Evolutionary conservation across 1,140 invertebrate genomes (phyloP).

Genomic region (Drosophila paulistorum): DNA sequence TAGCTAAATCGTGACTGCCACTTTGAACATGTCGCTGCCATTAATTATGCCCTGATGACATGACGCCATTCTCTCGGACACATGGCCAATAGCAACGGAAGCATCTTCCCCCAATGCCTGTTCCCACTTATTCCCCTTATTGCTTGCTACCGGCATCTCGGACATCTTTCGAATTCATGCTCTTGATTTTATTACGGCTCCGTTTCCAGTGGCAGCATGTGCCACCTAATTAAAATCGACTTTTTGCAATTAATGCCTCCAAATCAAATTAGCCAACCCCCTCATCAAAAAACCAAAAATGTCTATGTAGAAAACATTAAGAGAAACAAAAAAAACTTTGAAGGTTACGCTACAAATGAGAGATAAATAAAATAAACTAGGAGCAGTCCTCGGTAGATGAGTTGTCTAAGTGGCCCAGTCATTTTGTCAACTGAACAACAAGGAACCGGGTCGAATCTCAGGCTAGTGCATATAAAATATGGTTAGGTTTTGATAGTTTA

Average conservation of each 20-base stretch:
- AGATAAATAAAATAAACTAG: too few relatives aligned
- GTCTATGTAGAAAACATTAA: background rate
- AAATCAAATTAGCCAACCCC: slow-evolving; percentile 69
- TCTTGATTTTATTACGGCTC: slow-evolving; percentile 78
- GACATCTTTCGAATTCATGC: slow-evolving; percentile 24
- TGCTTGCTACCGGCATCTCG: background rate
- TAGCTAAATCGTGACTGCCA: slow-evolving; percentile 80
- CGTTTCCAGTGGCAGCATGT: slow-evolving; percentile 40
- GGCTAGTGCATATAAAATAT: too few relatives aligned
- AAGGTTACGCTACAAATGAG: background rate
- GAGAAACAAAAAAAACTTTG: background rate
- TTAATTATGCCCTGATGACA: slow-evolving; percentile 77
- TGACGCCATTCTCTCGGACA: slow-evolving; percentile 55
- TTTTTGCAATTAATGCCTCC: slow-evolving; percentile 76
- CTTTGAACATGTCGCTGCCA: slow-evolving; percentile 78
- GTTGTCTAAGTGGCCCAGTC: too few relatives aligned
- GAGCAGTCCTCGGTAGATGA: too few relatives aligned
- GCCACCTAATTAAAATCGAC: slow-evolving; percentile 79
- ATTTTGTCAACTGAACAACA: too few relatives aligned
- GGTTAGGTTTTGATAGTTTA: too few relatives aligned
- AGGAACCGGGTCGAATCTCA: too few relatives aligned
- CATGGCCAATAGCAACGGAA: slow-evolving; percentile 20
- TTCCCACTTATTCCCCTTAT: too few relatives aligned
- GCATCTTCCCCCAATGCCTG: background rate
- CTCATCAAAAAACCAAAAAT: background rate